phyloP scores from a whole-genome alignment of 2,888 invertebrate species.

The Melanostoma mellinum region DNA sequence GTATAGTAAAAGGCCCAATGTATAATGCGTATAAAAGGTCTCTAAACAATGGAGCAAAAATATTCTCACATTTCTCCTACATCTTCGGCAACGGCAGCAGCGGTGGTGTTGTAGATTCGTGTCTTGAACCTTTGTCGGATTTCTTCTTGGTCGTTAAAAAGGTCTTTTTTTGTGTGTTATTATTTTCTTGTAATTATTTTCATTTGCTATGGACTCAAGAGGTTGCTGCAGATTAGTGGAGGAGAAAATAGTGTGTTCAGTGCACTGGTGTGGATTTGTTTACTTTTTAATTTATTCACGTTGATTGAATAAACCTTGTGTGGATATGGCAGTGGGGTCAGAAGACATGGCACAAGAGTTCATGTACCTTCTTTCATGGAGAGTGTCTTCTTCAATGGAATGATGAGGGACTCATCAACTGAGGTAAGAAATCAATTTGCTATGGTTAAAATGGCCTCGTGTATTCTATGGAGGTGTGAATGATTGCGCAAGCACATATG shows the following conservation, averaged over 20 bases:
- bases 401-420: conserved; percentile 23
- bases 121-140: conserved; percentile 53
- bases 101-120: conserved; percentile 32
- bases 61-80: conserved; percentile 71
- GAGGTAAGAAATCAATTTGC: conserved; percentile 30
- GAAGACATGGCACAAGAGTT: conserved; percentile 33
- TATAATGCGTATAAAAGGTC: conserved; percentile 56
- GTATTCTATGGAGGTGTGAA: background rate
- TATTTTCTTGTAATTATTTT: conserved; percentile 56
- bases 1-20: conserved; percentile 41
- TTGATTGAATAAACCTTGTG: conserved; percentile 52
- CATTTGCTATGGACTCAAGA: conserved; percentile 56
- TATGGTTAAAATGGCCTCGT: conserved; percentile 1
- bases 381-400: background rate
- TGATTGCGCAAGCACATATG: background rate
- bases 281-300: conserved; percentile 43
- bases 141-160: conserved; percentile 54
- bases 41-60: conserved; percentile 63
- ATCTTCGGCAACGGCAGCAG: conserved; percentile 15
- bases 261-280: conserved; percentile 45
- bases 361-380: conserved; percentile 18
- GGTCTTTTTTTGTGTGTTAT: conserved; percentile 26
- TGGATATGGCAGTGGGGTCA: conserved; percentile 27
- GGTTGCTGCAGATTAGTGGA: conserved; percentile 45
- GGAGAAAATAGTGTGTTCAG: conserved; percentile 68